These are phyloP conservation scores for Gnathonemus echidnorhynchus DNA, from an alignment of 2,113 vertebrate genomes.

Conservation along the genomic window DNA sequence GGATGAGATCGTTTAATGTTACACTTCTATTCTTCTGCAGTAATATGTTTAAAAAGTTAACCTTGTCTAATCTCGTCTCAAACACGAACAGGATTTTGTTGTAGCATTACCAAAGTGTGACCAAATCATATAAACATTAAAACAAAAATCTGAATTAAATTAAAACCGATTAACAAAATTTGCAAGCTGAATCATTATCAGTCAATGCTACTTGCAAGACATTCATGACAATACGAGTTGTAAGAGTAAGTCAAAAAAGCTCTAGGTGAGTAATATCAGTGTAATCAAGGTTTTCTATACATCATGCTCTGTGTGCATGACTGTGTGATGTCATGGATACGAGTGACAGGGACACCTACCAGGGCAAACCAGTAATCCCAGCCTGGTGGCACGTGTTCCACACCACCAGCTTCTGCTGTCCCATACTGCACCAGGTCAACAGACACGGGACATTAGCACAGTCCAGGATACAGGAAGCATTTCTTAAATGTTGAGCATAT, in stretches of 20 bases:
- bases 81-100: neutral
- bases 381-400: slow-evolving; percentile 80
- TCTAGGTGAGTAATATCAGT: neutral
- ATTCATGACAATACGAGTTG: neutral
- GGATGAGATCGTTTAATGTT: neutral
- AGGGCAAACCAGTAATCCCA: slow-evolving; percentile 92
- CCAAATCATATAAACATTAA: neutral
- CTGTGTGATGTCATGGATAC: neutral
- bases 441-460: neutral
- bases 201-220: neutral
- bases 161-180: neutral
- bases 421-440: slow-evolving; percentile 71
- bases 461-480: neutral
- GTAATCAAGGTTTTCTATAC: neutral
- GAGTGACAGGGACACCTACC: slow-evolving; percentile 60
- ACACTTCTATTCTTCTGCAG: neutral
- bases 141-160: neutral
- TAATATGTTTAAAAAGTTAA: neutral
- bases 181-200: neutral
- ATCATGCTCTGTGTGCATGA: neutral
- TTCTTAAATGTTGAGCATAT: neutral
- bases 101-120: neutral
- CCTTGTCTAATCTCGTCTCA: neutral
- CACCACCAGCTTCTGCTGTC: slow-evolving; percentile 74
- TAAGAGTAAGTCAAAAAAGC: neutral